A percentile compares a stretch with the other conserved stretches of the same genome.
phyloP scores from a whole-genome alignment of 2,113 vertebrate genomes.

The Otus sunia region DNA sequence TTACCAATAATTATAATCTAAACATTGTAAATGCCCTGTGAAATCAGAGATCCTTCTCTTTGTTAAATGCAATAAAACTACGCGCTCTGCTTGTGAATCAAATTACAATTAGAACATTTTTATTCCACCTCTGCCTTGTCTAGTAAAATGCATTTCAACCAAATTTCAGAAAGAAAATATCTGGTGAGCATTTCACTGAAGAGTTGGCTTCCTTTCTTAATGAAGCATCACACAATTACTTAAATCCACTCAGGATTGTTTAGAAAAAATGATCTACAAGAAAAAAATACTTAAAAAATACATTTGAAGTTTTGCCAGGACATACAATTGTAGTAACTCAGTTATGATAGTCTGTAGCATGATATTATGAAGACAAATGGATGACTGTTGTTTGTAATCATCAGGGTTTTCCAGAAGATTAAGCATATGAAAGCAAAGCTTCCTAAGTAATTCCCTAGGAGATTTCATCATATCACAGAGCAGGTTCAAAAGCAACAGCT shows the following conservation, averaged over 20 bases:
- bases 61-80: background rate
- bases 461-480: conserved; percentile 59
- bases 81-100: background rate
- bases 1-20: background rate
- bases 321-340: conserved; percentile 44
- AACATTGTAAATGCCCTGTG: background rate
- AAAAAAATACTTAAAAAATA: conserved; percentile 51
- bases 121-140: background rate
- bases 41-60: background rate
- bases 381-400: conserved; percentile 63
- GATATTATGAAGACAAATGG: conserved; percentile 67
- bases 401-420: conserved; percentile 65
- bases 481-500: conserved; percentile 68
- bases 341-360: conserved; percentile 36
- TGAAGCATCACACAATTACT: conserved; percentile 68
- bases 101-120: background rate
- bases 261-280: conserved; percentile 56
- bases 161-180: background rate
- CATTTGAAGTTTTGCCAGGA: conserved; percentile 68
- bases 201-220: conserved; percentile 55
- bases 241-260: conserved; percentile 70
- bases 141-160: background rate
- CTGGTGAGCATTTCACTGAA: background rate
- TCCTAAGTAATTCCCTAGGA: conserved; percentile 61
- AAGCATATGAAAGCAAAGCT: conserved; percentile 57